Evolutionary conservation across 2,113 vertebrate genomes (phyloP).

Genomic region (Parus major): DNA sequence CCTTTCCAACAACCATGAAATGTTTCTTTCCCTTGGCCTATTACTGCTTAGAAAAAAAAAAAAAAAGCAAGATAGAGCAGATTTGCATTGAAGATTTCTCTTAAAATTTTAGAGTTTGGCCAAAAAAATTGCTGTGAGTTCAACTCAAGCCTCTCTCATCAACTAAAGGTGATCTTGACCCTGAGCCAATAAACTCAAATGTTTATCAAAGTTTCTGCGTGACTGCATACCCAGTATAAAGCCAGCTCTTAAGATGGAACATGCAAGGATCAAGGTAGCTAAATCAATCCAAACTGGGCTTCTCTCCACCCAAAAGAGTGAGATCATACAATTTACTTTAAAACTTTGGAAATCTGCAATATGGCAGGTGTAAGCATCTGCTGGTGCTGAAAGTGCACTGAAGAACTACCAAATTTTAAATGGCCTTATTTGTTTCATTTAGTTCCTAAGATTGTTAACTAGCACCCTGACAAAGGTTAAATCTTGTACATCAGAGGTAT

Average conservation of each 20-base stretch:
- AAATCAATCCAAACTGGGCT: background rate
- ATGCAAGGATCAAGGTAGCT: background rate
- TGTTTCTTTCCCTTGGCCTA: background rate
- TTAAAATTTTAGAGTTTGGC: background rate
- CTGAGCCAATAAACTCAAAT: background rate
- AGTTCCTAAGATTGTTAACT: background rate
- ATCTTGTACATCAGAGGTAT: background rate
- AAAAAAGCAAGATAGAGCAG: background rate
- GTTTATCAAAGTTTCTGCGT: background rate
- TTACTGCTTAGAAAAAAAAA: background rate
- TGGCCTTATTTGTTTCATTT: background rate
- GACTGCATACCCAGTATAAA: background rate
- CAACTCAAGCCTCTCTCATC: background rate
- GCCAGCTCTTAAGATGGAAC: background rate
- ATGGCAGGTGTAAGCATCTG: background rate
- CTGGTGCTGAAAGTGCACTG: background rate
- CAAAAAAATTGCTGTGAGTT: background rate
- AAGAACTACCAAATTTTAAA: background rate
- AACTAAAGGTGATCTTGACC: background rate
- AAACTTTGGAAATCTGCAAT: background rate
- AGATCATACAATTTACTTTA: background rate
- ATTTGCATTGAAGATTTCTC: background rate
- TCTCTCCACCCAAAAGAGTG: background rate
- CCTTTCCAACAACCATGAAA: background rate
- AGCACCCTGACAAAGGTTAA: background rate